Base-by-base conservation (phyloP, 2,888 invertebrate species). In the Chrysopilus asiliformis region DNA sequence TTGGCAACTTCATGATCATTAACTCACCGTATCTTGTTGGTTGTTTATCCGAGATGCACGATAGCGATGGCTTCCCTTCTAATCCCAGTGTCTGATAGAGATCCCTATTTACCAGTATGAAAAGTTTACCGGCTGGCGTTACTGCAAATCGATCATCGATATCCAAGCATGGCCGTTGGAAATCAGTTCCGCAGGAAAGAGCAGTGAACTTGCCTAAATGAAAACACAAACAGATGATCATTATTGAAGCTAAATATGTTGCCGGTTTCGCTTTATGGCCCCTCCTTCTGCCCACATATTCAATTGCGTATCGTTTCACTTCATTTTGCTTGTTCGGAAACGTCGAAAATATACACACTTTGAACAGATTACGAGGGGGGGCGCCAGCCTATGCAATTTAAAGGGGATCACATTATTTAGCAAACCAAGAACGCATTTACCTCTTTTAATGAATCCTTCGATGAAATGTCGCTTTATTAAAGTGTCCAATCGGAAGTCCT, bases 381-480 rank as follows among this genome's bases (percentile, higher is more conserved):
- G n/a, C n/a, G n/a, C n/a, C n/a, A n/a, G n/a, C n/a, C n/a, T n/a
- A n/a, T n/a, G n/a, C n/a, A n/a, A n/a, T n/a, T n/a, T n/a, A n/a
- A n/a, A n/a, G n/a, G n/a, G n/a, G n/a, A n/a, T n/a, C n/a, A n/a
- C n/a, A n/a, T n/a, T n/a, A n/a, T n/a, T n/a, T 27, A 33, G 9
- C 32, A 13, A 24, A 6, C 17, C 13, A 27, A 25, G 16, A 33
- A 36, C 32, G n/a, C n/a, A 37, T 49, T 50, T 52, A 70, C 74
- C 74, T 64, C 64, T 63, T 47, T 66, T 67, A 8, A 73, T 55
- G 54, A 74, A 74, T 45, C 65, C 65, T 40, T 67, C 61, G 28
- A 73, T 57, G 50, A 74, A 74, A 37, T 64, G 57, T 39, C 56
- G 55, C 28, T 64, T 55, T 28, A 71, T 45, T 14, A 74, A 51